Base-by-base conservation (phyloP, 2,888 invertebrate species). In the Brachyptera risi region DNA sequence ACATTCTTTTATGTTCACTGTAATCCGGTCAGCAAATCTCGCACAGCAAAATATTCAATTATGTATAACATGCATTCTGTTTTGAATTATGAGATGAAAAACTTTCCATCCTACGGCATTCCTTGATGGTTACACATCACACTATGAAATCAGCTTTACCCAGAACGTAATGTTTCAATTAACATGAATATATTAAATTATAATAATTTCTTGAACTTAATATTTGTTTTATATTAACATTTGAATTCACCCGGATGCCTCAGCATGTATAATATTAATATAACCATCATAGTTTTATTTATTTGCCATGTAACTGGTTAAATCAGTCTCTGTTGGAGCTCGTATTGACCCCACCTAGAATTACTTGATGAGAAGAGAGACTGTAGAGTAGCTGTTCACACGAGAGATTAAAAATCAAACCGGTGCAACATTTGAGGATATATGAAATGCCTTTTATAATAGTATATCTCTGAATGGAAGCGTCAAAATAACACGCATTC, bases 221-320 rank as follows among this genome's bases (percentile, higher is more conserved):
- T n/a, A 44, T 44, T 44, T 44, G 44, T 44, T 44, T 44, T 19
- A 44, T 44, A 44, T 44, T 44, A 17, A 44, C 44, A 44, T 44
- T 44, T 17, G 44, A 44, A 44, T 44, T 44, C 44, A 7, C 44
- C 44, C 44, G 15, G 7, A 44, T 44, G n/a, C 44, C 19, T 44
- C 17, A 7, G 31, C 31, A 31, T 31, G 31, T 31, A 31, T 44
- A 44, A 44, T 44, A 44, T 44, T 44, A 44, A 44, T 17, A 44
- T 5, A 44, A 17, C 44, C 44, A 44, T 44, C 19, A 21, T 7
- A 17, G 11, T 5, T n/a, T 44, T 44, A 44, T 44, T 44, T 44
- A 44, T 44, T 19, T 17, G 44, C 19, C 40, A 40, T 40, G 40
- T 15, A 9, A 40, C 7, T 7, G 5, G 31, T 11, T 7, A 7